phyloP scores from a whole-genome alignment of 1,140 invertebrate species.

The Polyergus mexicanus region DNA sequence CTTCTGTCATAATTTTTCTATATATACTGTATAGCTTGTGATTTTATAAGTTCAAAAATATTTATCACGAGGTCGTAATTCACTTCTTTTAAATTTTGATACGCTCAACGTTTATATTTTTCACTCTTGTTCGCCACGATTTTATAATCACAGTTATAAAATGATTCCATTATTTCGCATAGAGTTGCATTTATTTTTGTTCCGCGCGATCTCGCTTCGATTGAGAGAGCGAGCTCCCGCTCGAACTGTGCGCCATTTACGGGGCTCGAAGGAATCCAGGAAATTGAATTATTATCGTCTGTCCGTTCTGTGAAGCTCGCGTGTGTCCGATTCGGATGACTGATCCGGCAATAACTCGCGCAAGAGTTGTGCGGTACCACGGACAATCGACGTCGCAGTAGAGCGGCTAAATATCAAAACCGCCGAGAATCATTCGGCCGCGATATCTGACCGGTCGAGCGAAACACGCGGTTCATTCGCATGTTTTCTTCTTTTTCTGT shows the following conservation, averaged over 20 bases:
- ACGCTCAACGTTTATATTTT: neutral
- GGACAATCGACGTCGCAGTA: conserved; percentile 52
- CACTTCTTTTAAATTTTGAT: neutral
- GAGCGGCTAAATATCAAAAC: conserved; percentile 51
- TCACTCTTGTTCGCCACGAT: neutral
- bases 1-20: conserved; percentile 7
- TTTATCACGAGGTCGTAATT: neutral
- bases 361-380: conserved; percentile 33
- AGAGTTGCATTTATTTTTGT: conserved; percentile 14
- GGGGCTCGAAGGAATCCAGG: conserved; percentile 19
- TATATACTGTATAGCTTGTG: neutral
- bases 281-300: conserved; percentile 60
- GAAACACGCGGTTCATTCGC: neutral
- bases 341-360: conserved; percentile 46
- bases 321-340: conserved; percentile 36
- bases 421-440: conserved; percentile 6
- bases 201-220: neutral
- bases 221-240: neutral
- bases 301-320: conserved; percentile 27
- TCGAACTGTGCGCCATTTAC: neutral
- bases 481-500: neutral
- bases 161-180: neutral
- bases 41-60: neutral
- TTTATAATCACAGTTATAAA: neutral
- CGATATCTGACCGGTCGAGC: conserved; percentile 12